Base-by-base conservation (phyloP, 2,888 invertebrate species). In the Malthinus seriepunctatus region DNA sequence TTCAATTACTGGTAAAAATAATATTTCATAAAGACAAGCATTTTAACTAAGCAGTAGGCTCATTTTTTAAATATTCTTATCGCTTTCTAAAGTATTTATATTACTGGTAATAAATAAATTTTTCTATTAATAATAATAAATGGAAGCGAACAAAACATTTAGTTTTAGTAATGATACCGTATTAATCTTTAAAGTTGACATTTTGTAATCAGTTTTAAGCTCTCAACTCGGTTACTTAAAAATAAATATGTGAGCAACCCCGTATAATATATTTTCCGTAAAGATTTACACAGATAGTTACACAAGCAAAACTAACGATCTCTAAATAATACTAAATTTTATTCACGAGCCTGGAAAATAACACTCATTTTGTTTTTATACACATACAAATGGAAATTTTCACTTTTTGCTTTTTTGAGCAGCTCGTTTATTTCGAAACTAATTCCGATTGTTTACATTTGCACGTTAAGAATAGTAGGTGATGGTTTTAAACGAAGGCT, bases 261-360 rank as follows among this genome's bases (percentile, higher is more conserved):
- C 52, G 56, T 55, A 48, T 63, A 65, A 65, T 63, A 65, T 65
- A 66, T 66, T 60, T 63, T 57, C 62, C 56, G 57, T 59, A 45
- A 66, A 64, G 63, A 64, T 66, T 64, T 66, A 66, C 66, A 49
- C 53, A 60, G 61, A 63, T 63, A 63, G 62, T 57, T 57, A 54
- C 38, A 42, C 44, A 37, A 49, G 60, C 58, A 63, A 65, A 56
- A 50, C 58, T 55, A 57, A 51, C 55, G 47, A 45, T 53, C 50
- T 35, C 34, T 61, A 61, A 63, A 59, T 63, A 63, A 52, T 39
- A 44, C 15, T 32, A 33, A 46, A 46, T 32, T 33, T 23, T 44
- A 47, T 10, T 34, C 35, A 34, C 48, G 12, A 32, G 11, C 23
- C 34, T 15, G 32, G 48, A 5, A 48, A 12, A 48, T 32, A 33